Percentiles rank a stretch among this genome's conserved stretches.
These are phyloP conservation scores for Tamandua tetradactyla DNA, from an alignment of 2,797 vertebrate genomes.

Conservation along the genomic window DNA sequence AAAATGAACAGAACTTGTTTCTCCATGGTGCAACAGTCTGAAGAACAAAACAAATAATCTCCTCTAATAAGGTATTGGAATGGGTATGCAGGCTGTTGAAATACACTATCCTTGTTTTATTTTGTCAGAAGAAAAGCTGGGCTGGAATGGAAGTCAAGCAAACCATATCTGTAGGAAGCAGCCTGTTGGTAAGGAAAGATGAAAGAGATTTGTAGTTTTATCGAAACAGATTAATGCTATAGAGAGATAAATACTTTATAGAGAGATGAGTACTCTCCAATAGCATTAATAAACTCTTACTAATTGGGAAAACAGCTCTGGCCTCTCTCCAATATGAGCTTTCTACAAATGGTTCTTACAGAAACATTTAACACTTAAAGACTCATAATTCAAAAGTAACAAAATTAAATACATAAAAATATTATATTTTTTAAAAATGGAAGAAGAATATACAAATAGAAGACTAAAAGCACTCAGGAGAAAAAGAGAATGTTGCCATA, in stretches of 20 bases:
- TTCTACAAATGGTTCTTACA: background rate
- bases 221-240: background rate
- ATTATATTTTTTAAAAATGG: background rate
- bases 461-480: background rate
- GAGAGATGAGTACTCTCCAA: background rate
- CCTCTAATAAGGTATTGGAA: background rate
- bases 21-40: background rate
- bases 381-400: background rate
- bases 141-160: background rate
- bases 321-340: background rate
- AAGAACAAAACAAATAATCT: background rate
- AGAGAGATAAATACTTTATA: background rate
- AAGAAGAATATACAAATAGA: background rate
- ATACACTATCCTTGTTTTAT: background rate
- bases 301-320: background rate
- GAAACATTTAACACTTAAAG: slow-evolving; percentile 34
- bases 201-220: background rate
- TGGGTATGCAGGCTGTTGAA: background rate
- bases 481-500: background rate
- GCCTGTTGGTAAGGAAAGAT: background rate
- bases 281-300: background rate
- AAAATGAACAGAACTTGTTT: background rate
- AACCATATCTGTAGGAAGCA: background rate
- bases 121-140: background rate
- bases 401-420: background rate